Evolutionary conservation across 2,888 invertebrate genomes (phyloP), one percentile per base, ranked within the genome.

Genomic region (Rhamnusium bicolor): DNA sequence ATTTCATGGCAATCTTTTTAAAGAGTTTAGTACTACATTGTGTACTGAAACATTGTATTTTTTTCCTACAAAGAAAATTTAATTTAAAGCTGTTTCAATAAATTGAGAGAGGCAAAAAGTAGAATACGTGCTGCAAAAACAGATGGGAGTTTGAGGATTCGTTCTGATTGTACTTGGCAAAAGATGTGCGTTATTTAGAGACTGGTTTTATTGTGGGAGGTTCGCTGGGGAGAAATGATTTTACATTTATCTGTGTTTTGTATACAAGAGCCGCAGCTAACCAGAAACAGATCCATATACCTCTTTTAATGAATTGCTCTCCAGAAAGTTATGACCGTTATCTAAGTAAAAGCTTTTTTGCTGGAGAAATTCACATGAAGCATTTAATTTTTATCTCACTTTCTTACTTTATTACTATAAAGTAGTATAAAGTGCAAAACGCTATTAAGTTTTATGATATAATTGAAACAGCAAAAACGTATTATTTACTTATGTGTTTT

Each of bases 191-290:
- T 71, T 77, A 73, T 77, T 77, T 77, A 77, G 71, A 66, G 61
- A 58, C 68, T 65, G 69, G 73, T 72, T 77, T 74, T 75, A 75
- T 73, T 53, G 71, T 56, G 73, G 69, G 75, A 69, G 77, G 71
- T 71, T 66, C 76, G 69, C 76, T 19, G 53, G 76, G 79, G 80
- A 79, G 78, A 78, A 80, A 80, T 80, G 76, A 80, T 80, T 80
- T 79, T 78, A 78, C 79, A 80, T 80, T 80, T 79, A 79, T 80
- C 80, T 80, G 69, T 74, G 79, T 74, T 73, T 74, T 69, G 69
- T 73, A 51, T 67, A 53, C 63, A 19, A 56, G 16, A 58, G 65
- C 61, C 56, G 56, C 10, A 49, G 49, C 54, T 29, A 68, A 68
- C 56, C 24, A 46, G 32, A 51, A 32, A 19, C 51, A 12, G 19